Evolutionary conservation across 37 sponge, comb jelly and placozoan genomes (phyloP).

Genomic region (Oopsacas minuta): DNA sequence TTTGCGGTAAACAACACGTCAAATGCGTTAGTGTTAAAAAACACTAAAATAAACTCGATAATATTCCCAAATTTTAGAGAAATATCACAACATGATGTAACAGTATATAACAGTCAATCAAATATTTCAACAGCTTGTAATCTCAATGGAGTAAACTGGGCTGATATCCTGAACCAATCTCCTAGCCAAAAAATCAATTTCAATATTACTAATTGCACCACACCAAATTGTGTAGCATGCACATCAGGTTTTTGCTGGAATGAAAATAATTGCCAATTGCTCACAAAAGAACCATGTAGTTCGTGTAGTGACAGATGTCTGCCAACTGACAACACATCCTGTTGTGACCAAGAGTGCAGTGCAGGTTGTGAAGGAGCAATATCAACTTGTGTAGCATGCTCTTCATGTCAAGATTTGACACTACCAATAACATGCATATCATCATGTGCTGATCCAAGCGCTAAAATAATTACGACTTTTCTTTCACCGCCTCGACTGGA

Average conservation of each 20-base stretch:
- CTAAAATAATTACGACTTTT: background rate
- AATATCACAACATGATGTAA: background rate
- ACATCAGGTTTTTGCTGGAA: background rate
- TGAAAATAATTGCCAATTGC: background rate
- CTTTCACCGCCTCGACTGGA: background rate
- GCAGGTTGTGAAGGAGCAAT: background rate
- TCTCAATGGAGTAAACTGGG: background rate
- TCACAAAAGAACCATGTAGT: background rate
- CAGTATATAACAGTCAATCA: background rate
- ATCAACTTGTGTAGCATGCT: background rate
- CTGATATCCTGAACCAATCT: background rate
- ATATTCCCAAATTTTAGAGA: background rate
- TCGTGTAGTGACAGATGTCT: background rate
- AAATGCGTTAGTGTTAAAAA: background rate
- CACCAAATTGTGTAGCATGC: background rate
- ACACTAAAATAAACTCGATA: background rate
- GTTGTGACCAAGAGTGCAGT: background rate
- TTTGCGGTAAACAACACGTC: background rate
- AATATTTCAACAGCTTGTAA: constrained; percentile 9
- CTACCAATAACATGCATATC: background rate
- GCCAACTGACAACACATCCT: background rate
- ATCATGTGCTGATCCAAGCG: background rate
- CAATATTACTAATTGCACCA: background rate
- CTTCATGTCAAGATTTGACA: background rate
- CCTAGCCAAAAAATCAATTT: background rate